These are phyloP conservation scores for Dipodomys ordii DNA, from an alignment of 2,113 vertebrate genomes.

Conservation along the genomic window DNA sequence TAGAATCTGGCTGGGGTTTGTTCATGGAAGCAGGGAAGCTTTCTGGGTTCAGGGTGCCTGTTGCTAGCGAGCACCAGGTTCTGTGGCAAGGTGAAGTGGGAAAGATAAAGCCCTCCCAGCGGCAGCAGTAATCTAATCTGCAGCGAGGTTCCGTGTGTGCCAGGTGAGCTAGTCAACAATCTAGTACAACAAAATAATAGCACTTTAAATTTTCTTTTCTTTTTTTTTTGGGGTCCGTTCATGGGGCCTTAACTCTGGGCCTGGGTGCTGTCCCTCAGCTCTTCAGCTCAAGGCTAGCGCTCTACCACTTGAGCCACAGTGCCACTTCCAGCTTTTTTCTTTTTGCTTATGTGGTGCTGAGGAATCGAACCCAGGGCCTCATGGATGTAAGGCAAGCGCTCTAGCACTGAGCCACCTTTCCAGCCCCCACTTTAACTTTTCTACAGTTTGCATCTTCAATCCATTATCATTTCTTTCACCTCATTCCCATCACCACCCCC, in stretches of 20 bases:
- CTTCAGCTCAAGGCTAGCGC: no score
- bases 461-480: slow-evolving; percentile 80
- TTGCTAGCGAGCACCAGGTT: slow-evolving; percentile 60
- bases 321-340: no score
- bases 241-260: no score
- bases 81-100: slow-evolving; percentile 68
- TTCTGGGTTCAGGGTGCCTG: slow-evolving; percentile 65
- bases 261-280: no score
- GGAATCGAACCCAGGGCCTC: no score
- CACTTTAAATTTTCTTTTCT: slow-evolving; percentile 84
- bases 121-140: slow-evolving; percentile 78
- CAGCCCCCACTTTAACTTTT: slow-evolving; percentile 78
- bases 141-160: slow-evolving; percentile 76
- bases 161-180: slow-evolving; percentile 83
- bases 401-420: no score
- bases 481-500: background rate
- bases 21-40: slow-evolving; percentile 72
- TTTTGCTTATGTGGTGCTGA: no score
- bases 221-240: no score
- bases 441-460: slow-evolving; percentile 84
- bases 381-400: no score
- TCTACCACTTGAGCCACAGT: no score
- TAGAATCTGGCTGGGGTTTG: slow-evolving; percentile 69
- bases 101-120: slow-evolving; percentile 64
- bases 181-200: slow-evolving; percentile 86